These are phyloP conservation scores for Lithophane leautieri DNA, from an alignment of 2,888 invertebrate genomes.

Conservation along the genomic window DNA sequence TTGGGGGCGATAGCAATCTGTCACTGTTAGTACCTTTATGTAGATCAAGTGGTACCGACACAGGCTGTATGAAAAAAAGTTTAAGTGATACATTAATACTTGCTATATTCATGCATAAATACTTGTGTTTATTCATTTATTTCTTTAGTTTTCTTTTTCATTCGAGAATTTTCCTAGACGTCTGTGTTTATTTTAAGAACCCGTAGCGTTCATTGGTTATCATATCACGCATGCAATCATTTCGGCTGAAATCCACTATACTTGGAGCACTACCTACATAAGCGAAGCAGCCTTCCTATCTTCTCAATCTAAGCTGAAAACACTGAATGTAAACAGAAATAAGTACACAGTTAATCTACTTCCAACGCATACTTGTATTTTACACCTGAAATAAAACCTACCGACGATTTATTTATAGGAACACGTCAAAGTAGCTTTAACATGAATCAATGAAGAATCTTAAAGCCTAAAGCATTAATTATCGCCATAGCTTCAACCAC, in stretches of 20 bases:
- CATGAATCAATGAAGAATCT: conserved; percentile 36
- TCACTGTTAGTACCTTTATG: conserved; percentile 56
- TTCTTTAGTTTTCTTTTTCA: conserved; percentile 17
- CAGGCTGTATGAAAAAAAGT: conserved; percentile 50
- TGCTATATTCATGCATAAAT: conserved; percentile 34
- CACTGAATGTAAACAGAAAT: background rate
- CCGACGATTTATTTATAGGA: background rate
- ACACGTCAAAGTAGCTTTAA: background rate
- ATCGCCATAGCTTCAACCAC: conserved; percentile 51
- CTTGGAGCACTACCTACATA: background rate
- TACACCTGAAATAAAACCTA: background rate
- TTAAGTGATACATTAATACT: conserved; percentile 63
- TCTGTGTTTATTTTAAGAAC: conserved; percentile 32
- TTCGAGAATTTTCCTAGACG: conserved; percentile 20
- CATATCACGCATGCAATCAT: too few species aligned
- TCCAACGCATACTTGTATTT: background rate
- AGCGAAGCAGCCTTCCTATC: background rate
- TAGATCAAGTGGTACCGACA: conserved; percentile 63
- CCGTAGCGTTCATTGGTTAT: background rate
- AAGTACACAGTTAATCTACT: background rate
- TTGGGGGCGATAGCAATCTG: conserved; percentile 62
- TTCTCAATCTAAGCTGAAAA: background rate
- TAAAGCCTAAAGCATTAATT: conserved; percentile 49
- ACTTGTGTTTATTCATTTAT: conserved; percentile 33
- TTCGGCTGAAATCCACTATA: background rate